These are phyloP conservation scores for Heliornis fulica DNA, from an alignment of 2,113 vertebrate genomes.

Conservation along the genomic window DNA sequence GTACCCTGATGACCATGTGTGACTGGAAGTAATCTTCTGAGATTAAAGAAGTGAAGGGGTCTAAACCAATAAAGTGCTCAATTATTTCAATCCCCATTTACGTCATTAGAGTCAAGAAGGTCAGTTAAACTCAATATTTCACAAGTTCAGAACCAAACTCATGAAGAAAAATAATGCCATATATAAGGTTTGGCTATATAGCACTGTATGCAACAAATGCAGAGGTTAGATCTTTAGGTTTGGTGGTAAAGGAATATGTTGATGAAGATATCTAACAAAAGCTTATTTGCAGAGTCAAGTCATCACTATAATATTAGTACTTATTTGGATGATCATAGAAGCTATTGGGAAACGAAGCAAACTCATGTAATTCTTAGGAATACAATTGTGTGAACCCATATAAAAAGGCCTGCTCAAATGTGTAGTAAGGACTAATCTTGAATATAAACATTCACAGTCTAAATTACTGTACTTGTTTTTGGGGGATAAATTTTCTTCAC, in stretches of 20 bases:
- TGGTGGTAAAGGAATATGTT: not conserved
- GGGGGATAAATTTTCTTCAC: not conserved
- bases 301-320: not conserved
- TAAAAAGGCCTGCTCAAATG: not conserved
- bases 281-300: not conserved
- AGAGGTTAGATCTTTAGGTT: not conserved
- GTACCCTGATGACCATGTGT: constrained; percentile 26
- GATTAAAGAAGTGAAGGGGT: constrained; percentile 27
- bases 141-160: not conserved
- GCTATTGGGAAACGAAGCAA: not conserved
- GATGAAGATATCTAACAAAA: not conserved
- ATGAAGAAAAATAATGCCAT: not conserved
- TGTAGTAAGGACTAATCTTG: not conserved
- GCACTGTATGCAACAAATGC: not conserved
- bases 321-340: not conserved
- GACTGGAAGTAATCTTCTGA: constrained; percentile 32
- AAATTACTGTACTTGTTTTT: not conserved
- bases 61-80: constrained; percentile 35
- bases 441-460: not conserved
- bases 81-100: not conserved
- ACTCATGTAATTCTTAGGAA: not conserved
- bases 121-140: constrained; percentile 14
- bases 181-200: not conserved
- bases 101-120: not conserved
- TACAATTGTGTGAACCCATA: not conserved